A percentile compares a stretch with the other conserved stretches of the same genome.
These are phyloP conservation scores for Hemiprocne comata DNA, from an alignment of 2,113 vertebrate genomes.

Conservation along the genomic window DNA sequence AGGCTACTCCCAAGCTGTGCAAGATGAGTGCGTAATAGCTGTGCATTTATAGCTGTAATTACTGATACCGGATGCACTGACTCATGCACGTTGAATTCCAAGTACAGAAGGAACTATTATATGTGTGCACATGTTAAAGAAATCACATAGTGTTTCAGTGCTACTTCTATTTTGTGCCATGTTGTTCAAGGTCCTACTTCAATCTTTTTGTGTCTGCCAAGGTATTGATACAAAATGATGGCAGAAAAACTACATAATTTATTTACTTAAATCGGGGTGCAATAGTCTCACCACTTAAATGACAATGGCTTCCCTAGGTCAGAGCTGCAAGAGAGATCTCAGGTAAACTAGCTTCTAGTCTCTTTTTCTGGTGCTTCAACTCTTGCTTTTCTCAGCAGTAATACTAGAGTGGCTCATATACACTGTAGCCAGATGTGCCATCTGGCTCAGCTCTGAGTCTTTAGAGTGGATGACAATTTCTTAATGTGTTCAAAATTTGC, in stretches of 20 bases:
- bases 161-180: neutral
- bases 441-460: constrained; percentile 8
- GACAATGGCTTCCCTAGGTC: neutral
- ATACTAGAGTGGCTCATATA: neutral
- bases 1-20: neutral
- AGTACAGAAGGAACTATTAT: neutral
- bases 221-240: neutral
- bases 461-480: neutral
- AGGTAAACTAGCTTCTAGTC: neutral
- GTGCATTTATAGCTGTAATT: constrained; percentile 39
- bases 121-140: rapidly evolving
- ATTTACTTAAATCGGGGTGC: neutral
- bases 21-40: neutral
- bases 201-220: neutral
- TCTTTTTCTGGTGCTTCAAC: neutral
- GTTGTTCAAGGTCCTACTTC: neutral
- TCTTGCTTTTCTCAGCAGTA: neutral
- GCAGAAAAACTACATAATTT: neutral
- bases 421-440: neutral
- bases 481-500: neutral
- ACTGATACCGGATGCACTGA: neutral
- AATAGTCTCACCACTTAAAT: neutral
- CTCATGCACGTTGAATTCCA: constrained; percentile 11
- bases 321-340: neutral
- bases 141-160: neutral